Evolutionary conservation across 2,888 invertebrate species (phyloP), one percentile per base, ranked within the genome.

Genomic region (Drepana falcataria): DNA sequence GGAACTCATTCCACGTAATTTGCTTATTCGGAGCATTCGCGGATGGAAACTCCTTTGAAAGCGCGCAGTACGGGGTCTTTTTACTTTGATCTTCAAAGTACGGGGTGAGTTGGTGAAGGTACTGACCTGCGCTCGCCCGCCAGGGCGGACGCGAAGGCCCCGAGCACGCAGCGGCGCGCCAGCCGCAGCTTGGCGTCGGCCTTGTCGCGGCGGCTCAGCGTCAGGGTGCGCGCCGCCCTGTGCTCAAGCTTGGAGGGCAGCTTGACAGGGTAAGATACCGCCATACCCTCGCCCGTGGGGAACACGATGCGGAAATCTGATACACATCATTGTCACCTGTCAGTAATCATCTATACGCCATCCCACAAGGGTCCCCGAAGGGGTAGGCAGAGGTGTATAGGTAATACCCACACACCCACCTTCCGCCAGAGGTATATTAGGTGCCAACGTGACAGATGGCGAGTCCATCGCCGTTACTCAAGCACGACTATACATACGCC

Each of bases 231-330:
- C 9, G 89, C 86, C 0, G 86, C 80, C 34, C 86, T 81, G 64
- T 86, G 87, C 55, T 85, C 85, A 1, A 88, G 77, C 0, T 87
- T 82, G 4, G 91, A 85, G 0, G 91, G 83, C 40, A 92, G 81
- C 59, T 81, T 85, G 48, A 85, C 67, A 2, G 87, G 85, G 64
- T 87, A 92, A 2, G 88, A 92, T 1, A 91, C 73, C 1, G 88
- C 90, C 70, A 87, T 83, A 5, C 89, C 88, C 0, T 85, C 87
- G 0, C 89, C 84, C 2, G 88, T 87, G 0, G 92, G 85, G 61
- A 93, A 92, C 4, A 93, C 84, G 7, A 93, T 68, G 1, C 87
- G 87, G 60, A 92, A 87, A 21, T 89, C 92, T 92, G 71, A n/a
- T n/a, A 6, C 4, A 37, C 37, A 35, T 1, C 0, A 54, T 21